phyloP scores from a whole-genome alignment of 2,888 invertebrate species.

The Polydrusus tereticollis region DNA sequence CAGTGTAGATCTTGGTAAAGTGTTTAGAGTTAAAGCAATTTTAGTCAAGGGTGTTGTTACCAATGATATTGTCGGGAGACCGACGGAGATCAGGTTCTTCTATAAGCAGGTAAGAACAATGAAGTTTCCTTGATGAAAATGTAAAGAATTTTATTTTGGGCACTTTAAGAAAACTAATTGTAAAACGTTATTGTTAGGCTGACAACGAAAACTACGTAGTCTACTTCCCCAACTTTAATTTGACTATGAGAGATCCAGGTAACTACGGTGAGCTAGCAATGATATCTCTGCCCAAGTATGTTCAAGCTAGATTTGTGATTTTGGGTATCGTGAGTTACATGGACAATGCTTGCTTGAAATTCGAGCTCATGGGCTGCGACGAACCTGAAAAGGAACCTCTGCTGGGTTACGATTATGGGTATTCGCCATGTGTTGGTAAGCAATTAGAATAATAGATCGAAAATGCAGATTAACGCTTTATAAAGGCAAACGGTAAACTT shows the following conservation, averaged over 20 bases:
- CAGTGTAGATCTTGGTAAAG: slow-evolving; percentile 93
- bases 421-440: slow-evolving; percentile 90
- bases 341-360: slow-evolving; percentile 96
- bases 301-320: slow-evolving; percentile 94
- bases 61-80: slow-evolving; percentile 94
- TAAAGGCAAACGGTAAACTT: too few relatives aligned
- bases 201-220: slow-evolving; percentile 96
- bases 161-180: background rate
- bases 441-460: slow-evolving; percentile 32
- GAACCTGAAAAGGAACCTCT: slow-evolving; percentile 85
- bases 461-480: background rate
- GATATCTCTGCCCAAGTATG: slow-evolving; percentile 94
- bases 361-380: slow-evolving; percentile 96
- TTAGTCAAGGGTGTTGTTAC: slow-evolving; percentile 95
- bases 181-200: slow-evolving; percentile 64
- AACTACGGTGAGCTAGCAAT: slow-evolving; percentile 97
- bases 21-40: slow-evolving; percentile 93
- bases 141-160: too few relatives aligned
- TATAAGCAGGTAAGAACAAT: slow-evolving; percentile 78
- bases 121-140: background rate
- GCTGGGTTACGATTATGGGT: slow-evolving; percentile 93
- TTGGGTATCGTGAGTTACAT: slow-evolving; percentile 95
- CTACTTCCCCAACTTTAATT: slow-evolving; percentile 95
- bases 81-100: slow-evolving; percentile 96
- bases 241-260: slow-evolving; percentile 95